Evolutionary conservation across 2,113 vertebrate genomes (phyloP).

Genomic region (Meles meles): DNA sequence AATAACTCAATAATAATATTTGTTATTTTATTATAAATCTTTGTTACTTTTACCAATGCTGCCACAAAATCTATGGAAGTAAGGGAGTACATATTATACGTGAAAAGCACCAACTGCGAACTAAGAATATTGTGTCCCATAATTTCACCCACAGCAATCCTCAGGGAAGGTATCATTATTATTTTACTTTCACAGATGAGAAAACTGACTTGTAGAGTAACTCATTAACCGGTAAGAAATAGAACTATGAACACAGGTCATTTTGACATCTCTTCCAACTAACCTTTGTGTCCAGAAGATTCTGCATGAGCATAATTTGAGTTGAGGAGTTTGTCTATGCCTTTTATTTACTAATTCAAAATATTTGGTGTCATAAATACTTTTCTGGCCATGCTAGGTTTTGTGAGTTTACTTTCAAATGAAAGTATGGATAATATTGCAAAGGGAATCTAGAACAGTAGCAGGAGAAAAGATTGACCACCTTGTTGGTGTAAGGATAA

Average conservation of each 20-base stretch:
- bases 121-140: background rate
- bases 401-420: background rate
- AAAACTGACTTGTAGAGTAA: background rate
- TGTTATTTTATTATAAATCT: background rate
- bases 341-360: background rate
- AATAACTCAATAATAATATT: background rate
- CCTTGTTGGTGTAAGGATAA: background rate
- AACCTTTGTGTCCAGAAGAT: background rate
- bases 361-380: too few species aligned
- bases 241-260: background rate
- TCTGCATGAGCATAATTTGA: background rate
- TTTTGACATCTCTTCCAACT: background rate
- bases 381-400: background rate
- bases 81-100: fast-evolving
- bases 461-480: background rate
- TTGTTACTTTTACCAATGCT: background rate
- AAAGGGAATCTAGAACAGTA: background rate
- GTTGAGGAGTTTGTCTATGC: too few species aligned
- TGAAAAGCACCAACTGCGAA: background rate
- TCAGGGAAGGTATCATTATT: background rate
- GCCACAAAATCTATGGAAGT: too few species aligned
- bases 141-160: background rate
- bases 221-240: background rate
- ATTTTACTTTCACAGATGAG: background rate
- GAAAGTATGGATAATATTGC: background rate